These are phyloP conservation scores for Sylvia atricapilla DNA, from an alignment of 2,113 vertebrate genomes.

Conservation along the genomic window DNA sequence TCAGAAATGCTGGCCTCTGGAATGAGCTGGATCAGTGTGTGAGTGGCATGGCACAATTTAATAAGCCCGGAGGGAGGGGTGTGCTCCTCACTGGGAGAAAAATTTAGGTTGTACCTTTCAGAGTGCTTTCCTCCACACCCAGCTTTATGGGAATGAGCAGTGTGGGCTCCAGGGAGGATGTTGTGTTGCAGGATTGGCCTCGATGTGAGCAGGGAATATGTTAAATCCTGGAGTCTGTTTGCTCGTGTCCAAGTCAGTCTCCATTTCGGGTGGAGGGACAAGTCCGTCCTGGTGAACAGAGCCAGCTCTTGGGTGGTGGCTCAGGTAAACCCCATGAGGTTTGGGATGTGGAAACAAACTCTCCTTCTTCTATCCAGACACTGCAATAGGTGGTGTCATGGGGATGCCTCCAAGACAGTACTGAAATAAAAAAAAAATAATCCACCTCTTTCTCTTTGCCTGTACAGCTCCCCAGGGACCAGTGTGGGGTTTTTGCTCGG, in stretches of 20 bases:
- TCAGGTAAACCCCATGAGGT: background rate
- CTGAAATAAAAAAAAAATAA: background rate
- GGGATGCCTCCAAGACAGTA: background rate
- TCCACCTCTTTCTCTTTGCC: background rate
- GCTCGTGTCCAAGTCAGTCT: background rate
- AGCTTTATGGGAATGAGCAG: background rate
- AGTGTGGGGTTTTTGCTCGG: background rate
- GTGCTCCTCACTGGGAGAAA: background rate
- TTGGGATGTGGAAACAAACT: background rate
- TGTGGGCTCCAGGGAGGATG: background rate
- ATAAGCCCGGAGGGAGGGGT: background rate
- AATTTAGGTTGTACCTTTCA: background rate
- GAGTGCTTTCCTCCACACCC: background rate
- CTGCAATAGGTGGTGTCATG: background rate
- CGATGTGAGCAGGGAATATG: background rate
- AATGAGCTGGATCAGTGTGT: rapidly evolving
- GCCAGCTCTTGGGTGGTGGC: background rate
- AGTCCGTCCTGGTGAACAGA: background rate
- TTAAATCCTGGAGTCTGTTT: background rate
- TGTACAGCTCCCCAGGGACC: background rate
- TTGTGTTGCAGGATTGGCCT: background rate
- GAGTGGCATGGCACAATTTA: background rate
- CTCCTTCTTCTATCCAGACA: background rate
- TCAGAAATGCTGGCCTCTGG: background rate
- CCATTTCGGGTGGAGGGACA: background rate